phyloP scores from a whole-genome alignment of 2,888 invertebrate species.

The Cheilosia variabilis region DNA sequence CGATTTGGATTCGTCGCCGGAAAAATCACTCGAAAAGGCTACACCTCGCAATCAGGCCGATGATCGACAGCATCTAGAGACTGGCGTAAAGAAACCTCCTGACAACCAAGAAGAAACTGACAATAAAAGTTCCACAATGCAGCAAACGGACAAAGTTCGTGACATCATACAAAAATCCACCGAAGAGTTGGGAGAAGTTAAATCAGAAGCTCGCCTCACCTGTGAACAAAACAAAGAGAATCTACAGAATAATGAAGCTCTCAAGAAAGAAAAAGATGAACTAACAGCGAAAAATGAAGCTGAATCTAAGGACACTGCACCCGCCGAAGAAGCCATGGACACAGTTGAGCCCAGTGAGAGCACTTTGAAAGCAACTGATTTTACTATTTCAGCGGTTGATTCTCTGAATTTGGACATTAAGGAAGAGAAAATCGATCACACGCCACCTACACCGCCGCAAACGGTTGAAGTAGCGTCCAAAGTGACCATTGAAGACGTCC shows the following conservation, averaged over 20 bases:
- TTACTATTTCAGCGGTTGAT: constrained; percentile 25
- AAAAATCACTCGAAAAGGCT: constrained; percentile 41
- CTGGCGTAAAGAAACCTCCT: constrained; percentile 55
- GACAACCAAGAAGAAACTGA: constrained; percentile 26
- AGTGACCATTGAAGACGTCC: constrained; percentile 50
- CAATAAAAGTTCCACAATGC: constrained; percentile 50
- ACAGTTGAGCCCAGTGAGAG: constrained; percentile 30
- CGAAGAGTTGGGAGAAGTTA: constrained; percentile 59
- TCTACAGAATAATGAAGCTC: constrained; percentile 76
- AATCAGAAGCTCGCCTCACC: constrained; percentile 42
- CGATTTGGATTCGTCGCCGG: constrained; percentile 68
- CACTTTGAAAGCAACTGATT: constrained; percentile 35
- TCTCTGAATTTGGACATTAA: constrained; percentile 54
- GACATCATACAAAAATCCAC: constrained; percentile 70
- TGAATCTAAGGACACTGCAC: constrained; percentile 76
- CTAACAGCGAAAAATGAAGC: constrained; percentile 77
- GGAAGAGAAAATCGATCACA: constrained; percentile 42
- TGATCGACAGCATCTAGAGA: constrained; percentile 42
- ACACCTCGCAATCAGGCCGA: constrained; percentile 51
- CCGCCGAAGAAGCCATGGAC: constrained; percentile 51
- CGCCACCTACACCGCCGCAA: background rate
- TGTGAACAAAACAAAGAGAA: constrained; percentile 71
- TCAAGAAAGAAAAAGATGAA: constrained; percentile 79
- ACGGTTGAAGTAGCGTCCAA: constrained; percentile 37
- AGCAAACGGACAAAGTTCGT: constrained; percentile 72